Percentiles rank a stretch among this genome's conserved stretches.
Evolutionary conservation across 1,140 invertebrate species (phyloP).

Genomic region (Condylostylus longicornis): DNA sequence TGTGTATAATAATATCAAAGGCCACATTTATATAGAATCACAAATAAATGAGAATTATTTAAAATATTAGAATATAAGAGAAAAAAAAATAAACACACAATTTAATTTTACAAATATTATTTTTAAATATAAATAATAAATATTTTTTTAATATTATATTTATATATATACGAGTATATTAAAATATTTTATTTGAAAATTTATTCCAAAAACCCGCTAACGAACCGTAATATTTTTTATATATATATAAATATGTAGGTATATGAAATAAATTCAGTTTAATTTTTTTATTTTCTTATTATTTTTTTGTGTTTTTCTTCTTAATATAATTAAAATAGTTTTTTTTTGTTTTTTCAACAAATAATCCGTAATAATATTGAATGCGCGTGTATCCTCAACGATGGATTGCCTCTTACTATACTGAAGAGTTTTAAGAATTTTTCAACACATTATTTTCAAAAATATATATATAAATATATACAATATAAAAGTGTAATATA

Average conservation of each 20-base stretch:
- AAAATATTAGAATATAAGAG: no score
- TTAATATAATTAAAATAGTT: constrained; percentile 1
- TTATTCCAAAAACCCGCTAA: neutral
- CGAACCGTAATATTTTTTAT: no score
- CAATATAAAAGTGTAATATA: no score
- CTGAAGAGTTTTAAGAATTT: constrained; percentile 27
- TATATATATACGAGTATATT: constrained; percentile 6
- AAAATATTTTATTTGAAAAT: neutral
- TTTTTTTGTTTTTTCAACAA: neutral
- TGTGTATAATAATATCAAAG: no score
- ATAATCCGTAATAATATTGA: neutral
- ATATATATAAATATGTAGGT: constrained; percentile 5
- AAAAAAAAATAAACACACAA: no score
- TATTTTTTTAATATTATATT: constrained; percentile 3
- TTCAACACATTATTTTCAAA: no score
- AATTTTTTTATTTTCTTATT: constrained; percentile 2
- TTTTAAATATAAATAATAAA: constrained; percentile 3
- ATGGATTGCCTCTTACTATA: constrained; percentile 32
- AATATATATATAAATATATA: no score
- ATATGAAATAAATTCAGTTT: constrained; percentile 4
- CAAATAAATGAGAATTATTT: no score
- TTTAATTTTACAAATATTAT: no score
- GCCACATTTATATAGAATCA: no score
- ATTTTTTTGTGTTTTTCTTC: constrained; percentile 3
- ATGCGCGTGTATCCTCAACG: constrained; percentile 32